Percentiles rank a stretch among this genome's conserved stretches.
Conservation (phyloP, 2,113 vertebrate species). For the Calyptomena viridis region DNA sequence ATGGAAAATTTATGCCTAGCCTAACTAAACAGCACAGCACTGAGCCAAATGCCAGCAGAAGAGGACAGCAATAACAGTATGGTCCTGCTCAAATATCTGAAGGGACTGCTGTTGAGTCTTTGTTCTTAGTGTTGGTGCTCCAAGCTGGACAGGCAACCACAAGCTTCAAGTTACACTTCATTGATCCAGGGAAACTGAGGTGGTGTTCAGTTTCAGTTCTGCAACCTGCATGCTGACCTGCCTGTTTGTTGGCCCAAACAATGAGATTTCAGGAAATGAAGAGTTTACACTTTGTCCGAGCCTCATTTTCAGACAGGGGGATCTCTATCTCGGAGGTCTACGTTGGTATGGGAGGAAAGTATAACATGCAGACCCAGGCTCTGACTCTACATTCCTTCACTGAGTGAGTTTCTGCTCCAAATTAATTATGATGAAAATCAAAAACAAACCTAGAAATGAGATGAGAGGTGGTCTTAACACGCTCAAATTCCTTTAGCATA, state of each 20-base stretch:
- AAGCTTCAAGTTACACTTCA: constrained; percentile 30
- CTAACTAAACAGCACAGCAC: neutral
- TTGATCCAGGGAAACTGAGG: neutral
- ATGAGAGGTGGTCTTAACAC: neutral
- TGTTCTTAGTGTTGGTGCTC: neutral
- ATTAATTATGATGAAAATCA: neutral
- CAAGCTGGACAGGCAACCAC: neutral
- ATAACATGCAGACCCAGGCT: neutral
- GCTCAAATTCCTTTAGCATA: neutral
- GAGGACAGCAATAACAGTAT: neutral
- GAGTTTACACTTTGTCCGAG: neutral
- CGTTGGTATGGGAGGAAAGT: neutral
- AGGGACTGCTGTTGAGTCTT: neutral
- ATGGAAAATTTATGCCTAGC: neutral
- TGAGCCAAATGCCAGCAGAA: neutral
- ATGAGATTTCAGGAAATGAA: constrained; percentile 26
- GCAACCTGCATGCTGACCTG: constrained; percentile 8
- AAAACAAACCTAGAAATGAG: neutral
- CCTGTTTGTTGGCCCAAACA: constrained; percentile 51
- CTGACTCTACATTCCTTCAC: neutral
- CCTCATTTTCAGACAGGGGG: neutral
- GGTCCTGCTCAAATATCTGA: neutral
- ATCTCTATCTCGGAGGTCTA: neutral
- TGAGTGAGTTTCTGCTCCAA: neutral
- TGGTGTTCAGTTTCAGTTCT: neutral